Evolutionary conservation across 1,140 invertebrate species (phyloP).

Genomic region (Hestina assimilis): DNA sequence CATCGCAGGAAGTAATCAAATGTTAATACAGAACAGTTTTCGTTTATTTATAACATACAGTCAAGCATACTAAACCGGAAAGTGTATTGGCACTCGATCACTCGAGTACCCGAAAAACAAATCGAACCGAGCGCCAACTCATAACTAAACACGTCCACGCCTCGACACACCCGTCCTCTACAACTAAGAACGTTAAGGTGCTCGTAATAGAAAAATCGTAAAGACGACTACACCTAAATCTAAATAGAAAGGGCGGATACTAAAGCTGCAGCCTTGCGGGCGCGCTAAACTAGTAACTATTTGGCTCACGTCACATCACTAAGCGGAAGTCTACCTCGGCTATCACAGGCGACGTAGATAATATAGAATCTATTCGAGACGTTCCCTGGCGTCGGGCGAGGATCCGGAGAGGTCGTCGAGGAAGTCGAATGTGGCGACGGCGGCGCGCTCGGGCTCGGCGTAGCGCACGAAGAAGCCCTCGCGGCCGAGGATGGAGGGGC

Average conservation of each 20-base stretch:
- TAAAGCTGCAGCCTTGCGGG: slow-evolving; percentile 62
- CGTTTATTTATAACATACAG: slow-evolving; percentile 5
- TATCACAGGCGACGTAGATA: slow-evolving; percentile 58
- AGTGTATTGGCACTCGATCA: background rate
- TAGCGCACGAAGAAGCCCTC: slow-evolving; percentile 87
- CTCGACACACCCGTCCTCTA: slow-evolving; percentile 17
- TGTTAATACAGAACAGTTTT: slow-evolving; percentile 16
- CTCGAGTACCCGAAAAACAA: slow-evolving; percentile 14
- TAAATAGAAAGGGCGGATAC: slow-evolving; percentile 34
- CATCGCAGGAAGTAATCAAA: slow-evolving; percentile 51
- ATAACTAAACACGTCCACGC: slow-evolving; percentile 26
- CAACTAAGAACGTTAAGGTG: slow-evolving; percentile 25
- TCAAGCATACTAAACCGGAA: slow-evolving; percentile 1
- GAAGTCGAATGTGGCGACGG: slow-evolving; percentile 88
- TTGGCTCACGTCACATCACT: slow-evolving; percentile 23
- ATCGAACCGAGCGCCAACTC: slow-evolving; percentile 25
- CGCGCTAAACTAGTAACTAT: slow-evolving; percentile 26
- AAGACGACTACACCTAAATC: slow-evolving; percentile 47
- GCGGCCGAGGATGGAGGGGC: slow-evolving; percentile 85
- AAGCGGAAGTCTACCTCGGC: slow-evolving; percentile 8
- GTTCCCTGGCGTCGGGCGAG: slow-evolving; percentile 76
- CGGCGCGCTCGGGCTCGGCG: slow-evolving; percentile 87
- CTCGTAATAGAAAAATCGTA: slow-evolving; percentile 29
- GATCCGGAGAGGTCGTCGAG: slow-evolving; percentile 83
- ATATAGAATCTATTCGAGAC: slow-evolving; percentile 48